Evolutionary conservation across 2,113 vertebrate species (phyloP).

Genomic region (Ariopsis seemanni): DNA sequence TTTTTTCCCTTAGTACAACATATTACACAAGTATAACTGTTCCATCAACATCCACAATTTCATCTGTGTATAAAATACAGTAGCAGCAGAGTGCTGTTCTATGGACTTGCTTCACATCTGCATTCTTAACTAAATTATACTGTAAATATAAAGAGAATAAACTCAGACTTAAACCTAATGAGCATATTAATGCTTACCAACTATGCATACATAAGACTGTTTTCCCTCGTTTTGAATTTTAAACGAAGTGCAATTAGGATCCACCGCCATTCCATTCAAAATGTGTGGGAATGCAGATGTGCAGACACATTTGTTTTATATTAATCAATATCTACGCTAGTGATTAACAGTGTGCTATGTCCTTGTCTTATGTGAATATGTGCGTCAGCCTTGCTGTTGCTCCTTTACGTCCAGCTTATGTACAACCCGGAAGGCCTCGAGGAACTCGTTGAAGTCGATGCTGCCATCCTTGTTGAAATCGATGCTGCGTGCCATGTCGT

Average conservation of each 20-base stretch:
- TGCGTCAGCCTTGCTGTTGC: conserved; percentile 55
- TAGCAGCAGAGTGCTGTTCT: not conserved
- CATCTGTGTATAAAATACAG: not conserved
- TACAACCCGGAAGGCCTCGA: conserved; percentile 92
- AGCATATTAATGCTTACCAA: not conserved
- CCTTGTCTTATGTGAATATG: not conserved
- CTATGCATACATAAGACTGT: not conserved
- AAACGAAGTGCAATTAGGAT: not conserved
- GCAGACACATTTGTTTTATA: not conserved
- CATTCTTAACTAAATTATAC: not conserved
- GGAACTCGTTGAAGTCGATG: conserved; percentile 96
- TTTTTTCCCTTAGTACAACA: not conserved
- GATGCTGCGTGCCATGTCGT: conserved; percentile 84
- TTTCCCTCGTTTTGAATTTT: not conserved
- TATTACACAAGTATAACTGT: not conserved
- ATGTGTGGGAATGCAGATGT: not conserved
- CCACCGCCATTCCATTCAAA: not conserved
- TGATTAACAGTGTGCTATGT: not conserved
- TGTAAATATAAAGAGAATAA: conserved; percentile 5
- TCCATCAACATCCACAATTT: not conserved
- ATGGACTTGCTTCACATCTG: not conserved
- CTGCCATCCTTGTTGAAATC: conserved; percentile 94
- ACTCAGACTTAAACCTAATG: not conserved
- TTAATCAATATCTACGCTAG: not conserved
- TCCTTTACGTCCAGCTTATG: conserved; percentile 79